Conservation (phyloP, 2,797 vertebrate species). For the Poeciliopsis presidionis region DNA sequence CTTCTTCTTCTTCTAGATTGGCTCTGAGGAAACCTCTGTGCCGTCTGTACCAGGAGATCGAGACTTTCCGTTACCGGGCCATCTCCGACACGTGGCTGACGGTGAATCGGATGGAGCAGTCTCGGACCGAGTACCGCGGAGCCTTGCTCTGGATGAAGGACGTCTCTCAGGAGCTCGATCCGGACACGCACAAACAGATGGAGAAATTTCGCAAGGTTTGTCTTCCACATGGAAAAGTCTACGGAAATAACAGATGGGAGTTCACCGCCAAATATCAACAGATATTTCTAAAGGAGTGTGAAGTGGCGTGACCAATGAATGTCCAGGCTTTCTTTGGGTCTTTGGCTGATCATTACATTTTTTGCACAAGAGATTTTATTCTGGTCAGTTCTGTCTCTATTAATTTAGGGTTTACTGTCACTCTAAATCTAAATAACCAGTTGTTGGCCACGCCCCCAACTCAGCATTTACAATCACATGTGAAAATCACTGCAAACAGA, state of each 20-base stretch:
- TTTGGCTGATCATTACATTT: not conserved
- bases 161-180: conserved; percentile 96
- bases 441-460: too few species aligned
- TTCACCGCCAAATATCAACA: not conserved
- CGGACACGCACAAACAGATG: conserved; percentile 97
- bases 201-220: conserved; percentile 98
- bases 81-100: conserved; percentile 98
- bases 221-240: conserved; percentile 10
- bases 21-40: conserved; percentile 89
- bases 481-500: too few species aligned
- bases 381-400: too few species aligned
- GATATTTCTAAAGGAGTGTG: too few species aligned
- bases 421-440: too few species aligned
- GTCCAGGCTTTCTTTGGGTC: not conserved
- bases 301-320: not conserved
- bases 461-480: too few species aligned
- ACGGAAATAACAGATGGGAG: not conserved
- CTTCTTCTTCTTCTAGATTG: conserved; percentile 75
- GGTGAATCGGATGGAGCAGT: conserved; percentile 97
- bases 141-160: conserved; percentile 99
- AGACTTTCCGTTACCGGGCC: conserved; percentile 95
- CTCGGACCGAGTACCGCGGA: conserved; percentile 94
- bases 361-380: too few species aligned
- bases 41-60: conserved; percentile 95
- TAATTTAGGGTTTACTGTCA: too few species aligned